Base-by-base conservation (phyloP, 2,888 invertebrate genomes). In the Ephialtes manifestator region DNA sequence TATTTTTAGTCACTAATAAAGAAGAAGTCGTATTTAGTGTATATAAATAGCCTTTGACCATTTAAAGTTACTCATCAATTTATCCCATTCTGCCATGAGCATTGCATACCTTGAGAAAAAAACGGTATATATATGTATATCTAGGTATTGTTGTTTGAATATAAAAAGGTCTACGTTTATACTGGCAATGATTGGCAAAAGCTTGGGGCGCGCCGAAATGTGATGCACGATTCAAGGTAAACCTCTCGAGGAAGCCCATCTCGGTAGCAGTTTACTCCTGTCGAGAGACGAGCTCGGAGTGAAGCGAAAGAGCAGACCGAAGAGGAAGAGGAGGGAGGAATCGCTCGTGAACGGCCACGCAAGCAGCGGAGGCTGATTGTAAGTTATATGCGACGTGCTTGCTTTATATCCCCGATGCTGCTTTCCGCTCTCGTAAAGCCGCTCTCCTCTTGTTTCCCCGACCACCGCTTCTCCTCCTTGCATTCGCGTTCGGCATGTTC, bases 341-440 rank as follows among this genome's bases (percentile, higher is more conserved):
- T 89, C 86, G 87, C 87, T 85, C 79, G 84, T 85, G 90, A 89
- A 89, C 87, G 88, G 88, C 87, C 90, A 86, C 87, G 87, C 87
- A 86, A 86, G 86, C 87, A 89, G 88, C 88, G 89, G 74, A 60
- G 90, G 90, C 92, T 94, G 94, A 94, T 94, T 94, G 94, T 94
- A 94, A 94, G 94, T 94, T 94, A 94, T 94, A 93, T 92, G 92
- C 89, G 88, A 91, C 92, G 92, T 89, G 92, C 88, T 93, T 93
- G 92, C 93, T 93, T 94, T 94, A 94, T 93, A 93, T 93, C 86
- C 91, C 91, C 91, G 89, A 91, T 91, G 92, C 92, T 92, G 93
- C 92, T 93, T 93, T 94, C 91, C 90, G 92, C 91, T 93, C 93
- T 94, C 94, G 93, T 94, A 94, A 94, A 94, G 93, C 92, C 89